Percentiles rank a stretch among this genome's conserved stretches.
phyloP scores from a whole-genome alignment of 1,140 invertebrate species.

The Lepidostoma basale region DNA sequence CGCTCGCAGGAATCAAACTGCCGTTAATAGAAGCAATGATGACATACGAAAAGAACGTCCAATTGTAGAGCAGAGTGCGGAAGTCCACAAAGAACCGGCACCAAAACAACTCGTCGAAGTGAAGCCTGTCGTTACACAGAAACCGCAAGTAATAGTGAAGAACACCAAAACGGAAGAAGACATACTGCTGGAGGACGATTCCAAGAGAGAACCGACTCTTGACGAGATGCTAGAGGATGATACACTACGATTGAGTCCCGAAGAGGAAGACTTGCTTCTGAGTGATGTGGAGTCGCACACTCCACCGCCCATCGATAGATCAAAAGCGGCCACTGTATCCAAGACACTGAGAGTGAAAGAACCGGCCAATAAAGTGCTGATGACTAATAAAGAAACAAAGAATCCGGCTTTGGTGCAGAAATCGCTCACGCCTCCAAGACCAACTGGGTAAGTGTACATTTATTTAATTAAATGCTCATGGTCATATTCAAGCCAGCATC shows the following conservation, averaged over 20 bases:
- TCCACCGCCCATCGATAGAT: not conserved
- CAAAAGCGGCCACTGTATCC: not conserved
- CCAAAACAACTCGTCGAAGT: not conserved
- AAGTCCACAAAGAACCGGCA: not conserved
- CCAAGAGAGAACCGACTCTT: conserved; percentile 2
- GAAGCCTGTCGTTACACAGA: not conserved
- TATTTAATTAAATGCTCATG: no score
- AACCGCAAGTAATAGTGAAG: not conserved
- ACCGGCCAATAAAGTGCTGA: not conserved
- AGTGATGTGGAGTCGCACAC: conserved; percentile 30
- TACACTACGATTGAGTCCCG: conserved; percentile 33
- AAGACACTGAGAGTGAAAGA: not conserved
- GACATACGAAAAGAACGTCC: not conserved
- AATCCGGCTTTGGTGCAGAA: not conserved
- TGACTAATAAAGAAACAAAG: not conserved
- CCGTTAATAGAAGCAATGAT: not conserved
- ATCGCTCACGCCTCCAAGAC: conserved; percentile 4
- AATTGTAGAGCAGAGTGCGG: not conserved
- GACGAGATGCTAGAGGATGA: conserved; percentile 43
- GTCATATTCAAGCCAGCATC: no score
- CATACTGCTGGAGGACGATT: not conserved
- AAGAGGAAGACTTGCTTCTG: conserved; percentile 41
- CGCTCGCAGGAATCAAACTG: not conserved
- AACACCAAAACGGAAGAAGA: conserved; percentile 16
- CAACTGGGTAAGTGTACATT: conserved; percentile 20